These are phyloP conservation scores for Acanthurus lineatus DNA, from an alignment of 2,797 vertebrate species.

Conservation along the genomic window DNA sequence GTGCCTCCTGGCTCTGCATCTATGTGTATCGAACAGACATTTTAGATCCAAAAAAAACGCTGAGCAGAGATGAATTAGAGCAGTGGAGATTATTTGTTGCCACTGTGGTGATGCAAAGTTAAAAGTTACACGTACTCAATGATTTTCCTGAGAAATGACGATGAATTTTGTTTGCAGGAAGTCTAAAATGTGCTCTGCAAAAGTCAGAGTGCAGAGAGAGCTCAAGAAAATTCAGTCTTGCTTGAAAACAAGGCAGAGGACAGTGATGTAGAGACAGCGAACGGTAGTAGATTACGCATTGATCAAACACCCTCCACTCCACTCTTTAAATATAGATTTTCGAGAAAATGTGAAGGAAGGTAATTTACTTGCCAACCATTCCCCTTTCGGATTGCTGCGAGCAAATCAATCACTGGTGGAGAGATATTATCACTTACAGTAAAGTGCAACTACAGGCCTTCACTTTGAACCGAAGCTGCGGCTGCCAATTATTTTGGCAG, in stretches of 20 bases:
- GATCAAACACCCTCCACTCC: constrained; percentile 59
- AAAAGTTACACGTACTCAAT: not conserved
- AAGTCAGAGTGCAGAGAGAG: constrained; percentile 2
- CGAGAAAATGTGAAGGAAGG: constrained; percentile 67
- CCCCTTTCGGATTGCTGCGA: constrained; percentile 42
- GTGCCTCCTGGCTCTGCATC: constrained; percentile 40
- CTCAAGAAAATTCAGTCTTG: constrained; percentile 1
- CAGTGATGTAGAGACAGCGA: constrained; percentile 59
- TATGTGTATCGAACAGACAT: constrained; percentile 29
- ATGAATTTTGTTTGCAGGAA: constrained; percentile 9
- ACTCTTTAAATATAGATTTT: constrained; percentile 73
- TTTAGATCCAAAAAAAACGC: constrained; percentile 10
- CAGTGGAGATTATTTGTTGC: constrained; percentile 16
- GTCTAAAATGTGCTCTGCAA: not conserved
- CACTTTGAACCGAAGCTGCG: constrained; percentile 16
- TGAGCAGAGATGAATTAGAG: constrained; percentile 16
- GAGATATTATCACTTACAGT: constrained; percentile 69
- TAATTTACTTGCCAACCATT: constrained; percentile 64
- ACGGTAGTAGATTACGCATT: constrained; percentile 57
- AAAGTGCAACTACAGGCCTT: constrained; percentile 49
- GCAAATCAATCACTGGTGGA: constrained; percentile 56
- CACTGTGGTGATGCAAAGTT: constrained; percentile 6
- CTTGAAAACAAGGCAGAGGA: constrained; percentile 26
- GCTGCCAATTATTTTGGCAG: constrained; percentile 34
- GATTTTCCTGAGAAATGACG: not conserved